Base-by-base conservation (phyloP, 2,113 vertebrate species). In the Chamaetylas fuelleborni region DNA sequence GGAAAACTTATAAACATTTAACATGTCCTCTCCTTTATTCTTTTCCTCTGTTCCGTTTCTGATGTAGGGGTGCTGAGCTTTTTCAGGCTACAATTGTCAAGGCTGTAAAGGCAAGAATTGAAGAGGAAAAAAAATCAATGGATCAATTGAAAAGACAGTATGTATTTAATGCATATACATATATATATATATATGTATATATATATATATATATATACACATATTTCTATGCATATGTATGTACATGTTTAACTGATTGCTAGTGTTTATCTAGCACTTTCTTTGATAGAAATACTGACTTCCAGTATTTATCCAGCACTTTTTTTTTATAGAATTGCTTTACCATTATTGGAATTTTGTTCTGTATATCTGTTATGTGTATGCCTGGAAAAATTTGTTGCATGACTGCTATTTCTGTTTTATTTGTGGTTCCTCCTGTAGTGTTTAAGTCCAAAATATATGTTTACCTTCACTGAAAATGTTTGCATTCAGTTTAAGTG, bases 141-240 rank as follows among this genome's bases (percentile, higher is more conserved):
- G 99, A 99, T 94, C 99, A 99, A 81, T 98, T 99, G 70, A 99
- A 99, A 96, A 99, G 99, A 98, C 99, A 99, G 99, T 99, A 98
- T 98, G 99, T 71, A 89, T 51, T 61, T 65, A 61, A 98, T 98
- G 97, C 9, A 62, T 80, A 4, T 62, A 13, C 42, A 24, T 31
- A 33, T 47, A 47, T 24, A 48, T 24, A 48, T 23, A 26, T 57
- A 43, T 19, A 29, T 15, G 6, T 66, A 5, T 16, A n/a, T 47
- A 47, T 24, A 48, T 24, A 48, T 23, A 26, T 57, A 43, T 19
- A 29, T 15, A 7, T 66, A 5, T 16, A n/a, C 23, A 45, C 45
- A 48, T 50, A 70, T 29, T 51, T 19, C 28, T 76, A 4, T 29
- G 28, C 12, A 29, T 24, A 33, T 1, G 2, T 51, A 20, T 20